Conservation (phyloP, 1,140 invertebrate genomes). For the Galleria mellonella region DNA sequence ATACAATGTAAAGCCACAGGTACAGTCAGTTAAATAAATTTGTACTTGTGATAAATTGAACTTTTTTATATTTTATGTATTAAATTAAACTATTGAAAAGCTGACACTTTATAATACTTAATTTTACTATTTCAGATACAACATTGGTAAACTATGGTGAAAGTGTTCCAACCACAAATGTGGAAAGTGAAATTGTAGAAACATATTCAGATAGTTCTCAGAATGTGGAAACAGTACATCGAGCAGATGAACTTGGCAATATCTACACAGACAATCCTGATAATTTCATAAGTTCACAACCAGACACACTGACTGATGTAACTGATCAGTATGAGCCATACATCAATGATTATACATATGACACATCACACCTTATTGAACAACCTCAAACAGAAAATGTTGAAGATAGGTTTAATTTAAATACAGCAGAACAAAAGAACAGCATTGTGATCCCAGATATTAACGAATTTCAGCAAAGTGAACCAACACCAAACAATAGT, state of each 20-base stretch:
- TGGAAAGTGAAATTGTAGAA: conserved; percentile 39
- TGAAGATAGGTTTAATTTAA: conserved; percentile 22
- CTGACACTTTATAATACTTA: no score
- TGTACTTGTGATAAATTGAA: no score
- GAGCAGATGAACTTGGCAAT: conserved; percentile 51
- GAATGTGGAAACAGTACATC: conserved; percentile 42
- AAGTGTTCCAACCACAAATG: conserved; percentile 31
- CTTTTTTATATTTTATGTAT: no score
- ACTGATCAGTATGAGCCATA: conserved; percentile 56
- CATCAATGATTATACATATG: conserved; percentile 56
- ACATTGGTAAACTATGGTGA: conserved; percentile 64
- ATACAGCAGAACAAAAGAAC: conserved; percentile 25
- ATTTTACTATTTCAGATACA: conserved; percentile 48
- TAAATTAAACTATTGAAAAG: no score
- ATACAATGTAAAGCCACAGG: no score
- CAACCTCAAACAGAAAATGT: conserved; percentile 25
- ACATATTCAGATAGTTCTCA: conserved; percentile 40
- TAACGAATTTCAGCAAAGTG: conserved; percentile 46
- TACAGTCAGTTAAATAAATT: no score
- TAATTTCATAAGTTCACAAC: conserved; percentile 36
- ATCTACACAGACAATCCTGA: conserved; percentile 52
- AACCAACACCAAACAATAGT: conserved; percentile 20
- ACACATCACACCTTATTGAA: conserved; percentile 26
- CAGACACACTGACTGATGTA: conserved; percentile 39
- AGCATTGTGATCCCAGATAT: conserved; percentile 38